These are phyloP conservation scores for Ichneumoninae sp. DNA, from an alignment of 2,888 invertebrate genomes.

Conservation along the genomic window DNA sequence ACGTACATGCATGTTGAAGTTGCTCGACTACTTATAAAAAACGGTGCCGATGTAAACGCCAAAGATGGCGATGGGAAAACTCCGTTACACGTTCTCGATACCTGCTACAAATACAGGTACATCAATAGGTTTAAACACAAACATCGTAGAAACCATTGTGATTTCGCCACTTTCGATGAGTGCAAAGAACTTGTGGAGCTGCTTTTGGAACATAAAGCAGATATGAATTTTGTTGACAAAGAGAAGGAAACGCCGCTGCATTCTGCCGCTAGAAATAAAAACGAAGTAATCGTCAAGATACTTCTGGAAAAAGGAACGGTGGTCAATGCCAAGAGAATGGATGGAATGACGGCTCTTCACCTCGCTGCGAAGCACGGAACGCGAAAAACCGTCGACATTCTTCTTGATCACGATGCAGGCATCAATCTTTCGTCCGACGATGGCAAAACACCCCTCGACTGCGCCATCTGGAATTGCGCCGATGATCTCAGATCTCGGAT, in stretches of 20 bases:
- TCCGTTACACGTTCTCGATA: too few species aligned
- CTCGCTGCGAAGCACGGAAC: not conserved
- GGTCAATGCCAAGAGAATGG: not conserved
- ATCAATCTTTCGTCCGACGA: not conserved
- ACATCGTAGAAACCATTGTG: not conserved
- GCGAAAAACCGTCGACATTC: not conserved
- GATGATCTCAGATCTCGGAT: not conserved
- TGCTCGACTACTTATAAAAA: not conserved
- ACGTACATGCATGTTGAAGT: not conserved
- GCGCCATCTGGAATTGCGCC: not conserved
- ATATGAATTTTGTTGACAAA: not conserved
- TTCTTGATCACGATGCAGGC: constrained; percentile 11
- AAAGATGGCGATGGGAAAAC: too few species aligned
- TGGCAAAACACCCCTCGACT: not conserved
- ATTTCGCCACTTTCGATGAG: not conserved
- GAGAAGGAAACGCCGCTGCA: not conserved
- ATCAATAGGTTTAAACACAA: too few species aligned
- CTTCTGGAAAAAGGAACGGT: not conserved
- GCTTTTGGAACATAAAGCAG: not conserved
- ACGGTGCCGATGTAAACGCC: not conserved
- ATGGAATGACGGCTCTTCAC: not conserved
- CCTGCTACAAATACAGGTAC: too few species aligned
- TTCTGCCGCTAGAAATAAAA: not conserved
- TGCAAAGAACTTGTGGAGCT: not conserved
- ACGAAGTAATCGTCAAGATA: not conserved